Evolutionary conservation across 2,888 invertebrate genomes (phyloP), one percentile per base, ranked within the genome.

Genomic region (Cosmopolites sordidus): DNA sequence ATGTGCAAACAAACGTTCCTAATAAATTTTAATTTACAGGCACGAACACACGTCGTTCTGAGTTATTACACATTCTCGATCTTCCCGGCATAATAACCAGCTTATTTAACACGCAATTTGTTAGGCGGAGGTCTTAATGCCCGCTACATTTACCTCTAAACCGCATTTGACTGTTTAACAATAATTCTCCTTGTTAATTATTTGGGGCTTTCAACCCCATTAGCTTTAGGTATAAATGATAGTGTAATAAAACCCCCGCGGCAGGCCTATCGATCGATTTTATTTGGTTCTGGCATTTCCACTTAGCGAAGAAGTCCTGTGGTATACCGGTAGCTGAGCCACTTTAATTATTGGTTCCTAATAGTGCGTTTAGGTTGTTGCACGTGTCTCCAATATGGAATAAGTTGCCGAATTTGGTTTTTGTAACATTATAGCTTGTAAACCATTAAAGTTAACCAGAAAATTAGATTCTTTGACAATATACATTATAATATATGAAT

Each of bases 191-290:
- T 48, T 48, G 48, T 48, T 48, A 43, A 48, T 53, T 44, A 53
- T 48, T 53, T 41, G 53, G 48, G 45, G 48, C 53, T 53, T 48
- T 48, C 48, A 48, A 30, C 53, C 44, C 53, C 48, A 53, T 53
- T 53, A 53, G 48, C 45, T 48, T 22, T 39, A 47, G 48, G 42
- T 48, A 48, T 48, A 52, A 52, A 43, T 48, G 48, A 53, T 53
- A 40, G 48, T 44, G 48, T 44, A 53, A 53, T 53, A 53, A 51
- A 51, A 51, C 40, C 48, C 46, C 48, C 43, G 29, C 41, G 18
- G 44, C 27, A 48, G 37, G 8, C 42, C 40, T 47, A 52, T 53
- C 53, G 16, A 40, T 40, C 40, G 40, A 40, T 40, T 15, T 16
- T 16, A 16, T 15, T 40, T 40, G 15, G 9, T 40, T 11, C 40